Conservation (phyloP, 2,888 invertebrate genomes). For the Heliconius aoede region DNA sequence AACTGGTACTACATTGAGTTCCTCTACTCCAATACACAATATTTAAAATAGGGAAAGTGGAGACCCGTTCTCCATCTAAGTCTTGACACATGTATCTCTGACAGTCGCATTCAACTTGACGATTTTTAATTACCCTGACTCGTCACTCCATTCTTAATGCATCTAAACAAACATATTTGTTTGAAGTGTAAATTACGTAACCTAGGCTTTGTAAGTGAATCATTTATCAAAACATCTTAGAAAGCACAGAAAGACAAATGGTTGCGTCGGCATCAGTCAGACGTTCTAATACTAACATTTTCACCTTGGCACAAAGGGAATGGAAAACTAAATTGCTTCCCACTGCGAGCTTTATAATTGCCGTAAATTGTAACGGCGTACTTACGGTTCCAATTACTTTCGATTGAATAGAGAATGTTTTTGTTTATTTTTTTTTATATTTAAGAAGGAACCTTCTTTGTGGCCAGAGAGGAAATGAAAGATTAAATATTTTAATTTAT, state of each 20-base stretch:
- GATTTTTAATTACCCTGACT: background rate
- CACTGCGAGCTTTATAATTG: slow-evolving; percentile 30
- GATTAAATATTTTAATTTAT: too few relatives aligned
- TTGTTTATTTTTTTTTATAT: background rate
- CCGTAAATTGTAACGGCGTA: slow-evolving; percentile 29
- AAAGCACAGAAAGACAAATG: slow-evolving; percentile 38
- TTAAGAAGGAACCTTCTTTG: background rate
- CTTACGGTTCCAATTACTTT: slow-evolving; percentile 7
- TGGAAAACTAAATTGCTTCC: slow-evolving; percentile 42
- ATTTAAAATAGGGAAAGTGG: background rate
- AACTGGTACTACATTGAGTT: background rate
- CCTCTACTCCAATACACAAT: background rate
- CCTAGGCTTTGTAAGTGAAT: background rate
- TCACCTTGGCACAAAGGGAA: slow-evolving; percentile 42
- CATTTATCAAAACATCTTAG: slow-evolving; percentile 38
- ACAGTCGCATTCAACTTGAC: too few relatives aligned
- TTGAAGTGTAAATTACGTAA: slow-evolving; percentile 7
- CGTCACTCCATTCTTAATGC: background rate
- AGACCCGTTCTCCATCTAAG: too few relatives aligned
- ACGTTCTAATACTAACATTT: slow-evolving; percentile 38
- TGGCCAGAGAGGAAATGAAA: too few relatives aligned
- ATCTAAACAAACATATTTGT: background rate
- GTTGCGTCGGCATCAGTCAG: slow-evolving; percentile 37
- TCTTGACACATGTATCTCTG: background rate
- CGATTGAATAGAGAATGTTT: slow-evolving; percentile 18